phyloP scores from a whole-genome alignment of 2,888 invertebrate genomes.

The Netelia fuscicornis region DNA sequence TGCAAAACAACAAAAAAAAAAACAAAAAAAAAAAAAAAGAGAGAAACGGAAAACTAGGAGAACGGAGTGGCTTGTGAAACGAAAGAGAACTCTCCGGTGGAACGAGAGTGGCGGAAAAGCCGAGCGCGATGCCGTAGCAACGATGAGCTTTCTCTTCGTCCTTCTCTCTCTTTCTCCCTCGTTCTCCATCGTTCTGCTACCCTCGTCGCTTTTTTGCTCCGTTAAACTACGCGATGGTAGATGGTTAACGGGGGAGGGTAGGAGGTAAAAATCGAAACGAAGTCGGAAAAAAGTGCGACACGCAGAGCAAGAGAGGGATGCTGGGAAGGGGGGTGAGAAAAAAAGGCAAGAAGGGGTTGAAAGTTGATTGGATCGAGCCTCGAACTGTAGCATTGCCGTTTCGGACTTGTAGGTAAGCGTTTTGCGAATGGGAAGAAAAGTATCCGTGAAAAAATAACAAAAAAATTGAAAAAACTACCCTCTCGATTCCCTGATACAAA shows the following conservation, averaged over 20 bases:
- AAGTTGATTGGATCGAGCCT: conserved; percentile 60
- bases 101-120: conserved; percentile 45
- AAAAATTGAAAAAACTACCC: not conserved
- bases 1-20: not conserved
- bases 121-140: conserved; percentile 40
- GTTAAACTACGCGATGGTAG: conserved; percentile 18
- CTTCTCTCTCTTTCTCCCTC: not conserved
- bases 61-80: conserved; percentile 22
- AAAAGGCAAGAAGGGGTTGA: conserved; percentile 14
- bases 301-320: not conserved
- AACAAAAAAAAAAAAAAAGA: not conserved
- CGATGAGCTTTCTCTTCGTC: conserved; percentile 16
- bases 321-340: not conserved
- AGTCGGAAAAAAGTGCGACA: conserved; percentile 20
- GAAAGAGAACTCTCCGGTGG: conserved; percentile 36
- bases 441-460: conserved; percentile 21
- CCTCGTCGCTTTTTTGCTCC: conserved; percentile 14
- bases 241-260: not conserved
- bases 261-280: conserved; percentile 32
- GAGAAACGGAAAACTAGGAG: not conserved
- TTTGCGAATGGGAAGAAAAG: not conserved
- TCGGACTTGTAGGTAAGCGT: conserved; percentile 34
- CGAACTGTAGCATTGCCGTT: conserved; percentile 34
- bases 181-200: not conserved
- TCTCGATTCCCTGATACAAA: not conserved